phyloP scores from a whole-genome alignment of 2,797 vertebrate species.

The Mycteria americana region DNA sequence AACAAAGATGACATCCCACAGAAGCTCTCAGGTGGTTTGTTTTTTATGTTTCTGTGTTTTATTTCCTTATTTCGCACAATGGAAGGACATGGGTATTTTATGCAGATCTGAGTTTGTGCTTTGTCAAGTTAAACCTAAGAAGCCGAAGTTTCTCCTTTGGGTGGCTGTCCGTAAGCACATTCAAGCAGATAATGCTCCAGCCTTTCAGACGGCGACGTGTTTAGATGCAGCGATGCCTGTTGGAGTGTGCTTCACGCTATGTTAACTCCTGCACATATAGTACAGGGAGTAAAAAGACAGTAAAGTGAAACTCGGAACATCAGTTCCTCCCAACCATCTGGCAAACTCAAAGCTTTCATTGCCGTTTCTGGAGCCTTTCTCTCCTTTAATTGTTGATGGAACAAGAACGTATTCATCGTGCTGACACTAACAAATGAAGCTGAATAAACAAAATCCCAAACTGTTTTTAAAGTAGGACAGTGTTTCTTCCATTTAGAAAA shows the following conservation, averaged over 20 bases:
- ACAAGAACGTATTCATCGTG: neutral
- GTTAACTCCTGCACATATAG: neutral
- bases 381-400: neutral
- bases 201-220: fast-evolving
- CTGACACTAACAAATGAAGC: neutral
- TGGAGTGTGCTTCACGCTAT: neutral
- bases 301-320: neutral
- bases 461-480: neutral
- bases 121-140: neutral
- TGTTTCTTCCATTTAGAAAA: neutral
- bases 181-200: neutral
- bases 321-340: neutral
- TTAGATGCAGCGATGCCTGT: neutral
- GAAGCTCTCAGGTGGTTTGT: neutral
- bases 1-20: neutral
- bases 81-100: neutral
- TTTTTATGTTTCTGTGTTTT: neutral
- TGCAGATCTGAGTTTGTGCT: neutral
- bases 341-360: neutral
- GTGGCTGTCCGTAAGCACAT: neutral
- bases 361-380: neutral
- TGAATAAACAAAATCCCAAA: neutral
- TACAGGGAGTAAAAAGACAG: neutral
- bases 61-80: neutral
- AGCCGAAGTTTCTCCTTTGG: neutral